A percentile compares a stretch with the other conserved stretches of the same genome.
phyloP scores from a whole-genome alignment of 2,888 invertebrate species.

The Rapana venosa region DNA sequence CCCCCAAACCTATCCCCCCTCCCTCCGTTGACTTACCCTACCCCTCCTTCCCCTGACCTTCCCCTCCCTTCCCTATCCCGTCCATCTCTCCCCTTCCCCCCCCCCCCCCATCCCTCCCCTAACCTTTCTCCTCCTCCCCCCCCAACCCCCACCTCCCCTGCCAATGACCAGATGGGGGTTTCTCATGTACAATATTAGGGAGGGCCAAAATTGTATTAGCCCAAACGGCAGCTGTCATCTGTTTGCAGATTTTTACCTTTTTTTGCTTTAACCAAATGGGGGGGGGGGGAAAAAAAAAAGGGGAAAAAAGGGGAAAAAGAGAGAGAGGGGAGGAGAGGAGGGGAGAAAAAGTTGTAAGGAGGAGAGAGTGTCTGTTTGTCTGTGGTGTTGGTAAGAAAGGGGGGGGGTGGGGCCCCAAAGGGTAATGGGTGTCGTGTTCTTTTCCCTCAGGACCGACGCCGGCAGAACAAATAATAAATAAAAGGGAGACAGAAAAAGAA shows the following conservation, averaged over 20 bases:
- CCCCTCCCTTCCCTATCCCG: neutral
- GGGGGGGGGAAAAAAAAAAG: too few relatives aligned
- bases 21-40: neutral
- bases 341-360: too few relatives aligned
- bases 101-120: neutral
- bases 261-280: too few relatives aligned
- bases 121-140: neutral
- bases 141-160: neutral
- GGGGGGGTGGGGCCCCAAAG: neutral
- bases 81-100: neutral
- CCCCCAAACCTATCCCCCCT: neutral
- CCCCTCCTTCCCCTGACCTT: neutral
- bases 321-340: too few relatives aligned
- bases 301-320: too few relatives aligned
- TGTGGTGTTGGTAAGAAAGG: neutral
- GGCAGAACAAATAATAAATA: too few relatives aligned
- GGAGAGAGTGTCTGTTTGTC: neutral
- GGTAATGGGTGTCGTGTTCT: neutral
- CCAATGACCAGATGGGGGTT: neutral
- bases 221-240: too few relatives aligned
- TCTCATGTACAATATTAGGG: neutral
- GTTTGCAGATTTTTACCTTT: too few relatives aligned
- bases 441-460: neutral
- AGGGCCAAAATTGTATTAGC: too few relatives aligned
- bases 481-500: neutral